phyloP scores from a whole-genome alignment of 2,797 vertebrate species.

The Gambusia yucatana region DNA sequence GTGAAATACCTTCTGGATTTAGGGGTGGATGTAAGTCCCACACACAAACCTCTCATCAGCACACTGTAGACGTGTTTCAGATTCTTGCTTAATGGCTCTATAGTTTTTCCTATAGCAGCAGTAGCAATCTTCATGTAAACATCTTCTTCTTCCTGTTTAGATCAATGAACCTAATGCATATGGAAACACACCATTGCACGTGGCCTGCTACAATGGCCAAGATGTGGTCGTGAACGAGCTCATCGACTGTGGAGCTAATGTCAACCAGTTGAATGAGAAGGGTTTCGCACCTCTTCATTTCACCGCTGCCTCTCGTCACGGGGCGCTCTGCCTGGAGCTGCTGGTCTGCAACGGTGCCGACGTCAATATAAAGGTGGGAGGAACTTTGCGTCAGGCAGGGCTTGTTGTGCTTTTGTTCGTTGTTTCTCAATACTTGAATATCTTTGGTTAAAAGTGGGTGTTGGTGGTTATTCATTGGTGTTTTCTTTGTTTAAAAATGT shows the following conservation, averaged over 20 bases:
- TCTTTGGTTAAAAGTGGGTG: not conserved
- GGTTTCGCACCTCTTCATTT: slow-evolving; percentile 97
- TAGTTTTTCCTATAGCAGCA: not conserved
- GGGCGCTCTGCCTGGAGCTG: slow-evolving; percentile 94
- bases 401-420: not conserved
- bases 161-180: slow-evolving; percentile 98
- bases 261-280: slow-evolving; percentile 96
- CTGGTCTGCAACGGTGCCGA: slow-evolving; percentile 94
- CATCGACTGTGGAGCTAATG: slow-evolving; percentile 93
- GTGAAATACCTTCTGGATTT: slow-evolving; percentile 97
- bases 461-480: not conserved
- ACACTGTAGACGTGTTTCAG: not conserved
- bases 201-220: slow-evolving; percentile 98
- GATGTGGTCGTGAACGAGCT: slow-evolving; percentile 98
- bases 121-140: not conserved
- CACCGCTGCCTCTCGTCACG: slow-evolving; percentile 94
- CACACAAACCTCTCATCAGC: slow-evolving; percentile 14
- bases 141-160: slow-evolving; percentile 64
- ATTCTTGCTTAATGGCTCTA: not conserved
- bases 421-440: not conserved
- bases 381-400: not conserved
- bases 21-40: slow-evolving; percentile 92
- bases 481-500: not conserved
- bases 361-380: slow-evolving; percentile 93
- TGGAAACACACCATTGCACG: slow-evolving; percentile 95